Evolutionary conservation across 30 jellyfish, hydroid and myxozoan genomes (phyloP).

Genomic region (Aurelia sp.): DNA sequence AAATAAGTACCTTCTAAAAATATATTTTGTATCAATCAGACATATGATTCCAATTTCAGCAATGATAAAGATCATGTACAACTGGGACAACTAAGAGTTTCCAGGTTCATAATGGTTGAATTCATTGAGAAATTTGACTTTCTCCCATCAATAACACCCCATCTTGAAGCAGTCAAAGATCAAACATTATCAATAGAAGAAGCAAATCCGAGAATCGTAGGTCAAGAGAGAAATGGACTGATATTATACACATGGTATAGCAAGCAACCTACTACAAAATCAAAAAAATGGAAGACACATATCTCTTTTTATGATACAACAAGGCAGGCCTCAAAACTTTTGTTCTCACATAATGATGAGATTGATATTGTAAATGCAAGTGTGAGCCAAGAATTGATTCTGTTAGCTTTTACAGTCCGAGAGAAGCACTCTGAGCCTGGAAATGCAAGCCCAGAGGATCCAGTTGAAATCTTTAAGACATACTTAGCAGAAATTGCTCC

Average conservation of each 20-base stretch:
- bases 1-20: too few relatives aligned
- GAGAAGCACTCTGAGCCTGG: conserved; percentile 41
- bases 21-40: too few relatives aligned
- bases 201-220: conserved; percentile 67
- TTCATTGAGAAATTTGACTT: conserved; percentile 69
- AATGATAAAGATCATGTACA: too few relatives aligned
- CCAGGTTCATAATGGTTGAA: conserved; percentile 44
- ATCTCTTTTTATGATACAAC: conserved; percentile 73
- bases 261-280: not conserved
- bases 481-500: conserved; percentile 92
- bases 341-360: conserved; percentile 73
- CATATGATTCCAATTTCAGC: too few relatives aligned
- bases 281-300: conserved; percentile 51
- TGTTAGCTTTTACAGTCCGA: conserved; percentile 79
- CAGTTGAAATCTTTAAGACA: conserved; percentile 63
- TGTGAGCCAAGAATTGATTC: conserved; percentile 62
- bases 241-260: conserved; percentile 71
- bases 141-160: conserved; percentile 32
- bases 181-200: conserved; percentile 13
- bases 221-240: conserved; percentile 82
- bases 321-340: conserved; percentile 17
- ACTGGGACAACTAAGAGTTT: too few relatives aligned
- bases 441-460: conserved; percentile 44
- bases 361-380: conserved; percentile 82
- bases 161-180: conserved; percentile 24